Evolutionary conservation across 2,888 invertebrate species (phyloP).

Genomic region (Diploptera punctata): DNA sequence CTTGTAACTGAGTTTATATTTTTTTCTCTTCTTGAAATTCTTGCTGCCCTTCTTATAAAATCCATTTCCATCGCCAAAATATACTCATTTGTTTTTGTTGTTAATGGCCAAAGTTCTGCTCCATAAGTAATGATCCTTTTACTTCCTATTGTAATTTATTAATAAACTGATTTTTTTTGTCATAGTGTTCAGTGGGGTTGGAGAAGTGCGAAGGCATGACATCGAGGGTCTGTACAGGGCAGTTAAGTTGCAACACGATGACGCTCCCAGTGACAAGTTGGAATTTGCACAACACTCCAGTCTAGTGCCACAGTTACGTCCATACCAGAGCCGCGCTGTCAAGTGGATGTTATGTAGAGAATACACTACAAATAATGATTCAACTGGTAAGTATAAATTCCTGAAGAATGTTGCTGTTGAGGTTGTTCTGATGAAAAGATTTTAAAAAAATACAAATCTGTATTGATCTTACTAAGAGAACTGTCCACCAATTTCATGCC

Average conservation of each 20-base stretch:
- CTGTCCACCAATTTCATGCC: too few relatives aligned
- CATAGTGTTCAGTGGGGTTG: conserved; percentile 8
- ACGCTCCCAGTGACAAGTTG: conserved; percentile 23
- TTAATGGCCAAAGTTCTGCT: too few relatives aligned
- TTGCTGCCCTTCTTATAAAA: too few relatives aligned
- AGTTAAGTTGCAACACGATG: conserved; percentile 39
- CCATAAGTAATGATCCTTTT: too few relatives aligned
- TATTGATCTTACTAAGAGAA: too few relatives aligned
- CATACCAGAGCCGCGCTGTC: conserved; percentile 70
- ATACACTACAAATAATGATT: conserved; percentile 1
- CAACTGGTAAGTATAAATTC: background rate
- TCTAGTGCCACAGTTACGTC: conserved; percentile 63
- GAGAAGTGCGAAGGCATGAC: conserved; percentile 46
- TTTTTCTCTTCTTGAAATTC: too few relatives aligned
- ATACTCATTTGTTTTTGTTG: too few relatives aligned
- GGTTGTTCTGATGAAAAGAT: too few relatives aligned
- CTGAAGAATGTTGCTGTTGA: background rate
- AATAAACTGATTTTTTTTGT: background rate
- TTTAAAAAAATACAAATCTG: background rate
- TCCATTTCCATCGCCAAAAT: too few relatives aligned
- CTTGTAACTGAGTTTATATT: too few relatives aligned
- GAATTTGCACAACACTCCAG: conserved; percentile 53
- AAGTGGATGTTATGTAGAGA: conserved; percentile 73
- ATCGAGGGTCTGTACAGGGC: conserved; percentile 47
- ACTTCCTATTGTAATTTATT: too few relatives aligned